Base-by-base conservation (phyloP, 2,888 invertebrate genomes). In the Prenolepis imparis region DNA sequence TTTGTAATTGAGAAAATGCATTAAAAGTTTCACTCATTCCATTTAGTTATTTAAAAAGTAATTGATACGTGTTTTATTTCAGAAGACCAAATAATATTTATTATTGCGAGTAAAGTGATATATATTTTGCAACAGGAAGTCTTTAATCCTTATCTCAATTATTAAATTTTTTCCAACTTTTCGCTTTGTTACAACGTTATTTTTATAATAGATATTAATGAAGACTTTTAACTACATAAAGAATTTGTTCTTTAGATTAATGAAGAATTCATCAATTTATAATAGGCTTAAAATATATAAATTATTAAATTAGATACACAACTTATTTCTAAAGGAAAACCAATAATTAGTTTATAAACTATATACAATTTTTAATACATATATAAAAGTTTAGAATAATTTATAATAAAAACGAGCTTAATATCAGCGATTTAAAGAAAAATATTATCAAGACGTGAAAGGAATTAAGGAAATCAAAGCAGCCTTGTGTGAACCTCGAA, bases 21-120 rank as follows among this genome's bases (percentile, higher is more conserved):
- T 1, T 44, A 0, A 39, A 61, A 74, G n/a, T 15, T 5, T 64
- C 8, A 63, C 5, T 3, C 1, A 32, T 52, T 55, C 15, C 3
- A 8, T 61, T 8, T 8, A 74, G 21, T 48, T 28, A 39, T 72
- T 72, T 6, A n/a, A 8, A 73, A 61, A 73, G 8, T 68, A 68
- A 32, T 52, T 9, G 4, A 52, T 28, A 8, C 21, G 15, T n/a
- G 3, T 8, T 52, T 32, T 32, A 52, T 32, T 21, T 64, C 15
- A 4, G n/a, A 68, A 32, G 52, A 6, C 52, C 5, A n/a, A 1
- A 48, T 48, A n/a, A 68, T 48, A 68, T 32, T 67, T 28, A 3
- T 68, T 68, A 28, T 44, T 67, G 44, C 44, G 32, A 48, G n/a
- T 32, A 68, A 48, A 68, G 18, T 28, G 2, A 48, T 28, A n/a